Conservation (phyloP, 2,888 invertebrate genomes). For the Julus scandinavius region DNA sequence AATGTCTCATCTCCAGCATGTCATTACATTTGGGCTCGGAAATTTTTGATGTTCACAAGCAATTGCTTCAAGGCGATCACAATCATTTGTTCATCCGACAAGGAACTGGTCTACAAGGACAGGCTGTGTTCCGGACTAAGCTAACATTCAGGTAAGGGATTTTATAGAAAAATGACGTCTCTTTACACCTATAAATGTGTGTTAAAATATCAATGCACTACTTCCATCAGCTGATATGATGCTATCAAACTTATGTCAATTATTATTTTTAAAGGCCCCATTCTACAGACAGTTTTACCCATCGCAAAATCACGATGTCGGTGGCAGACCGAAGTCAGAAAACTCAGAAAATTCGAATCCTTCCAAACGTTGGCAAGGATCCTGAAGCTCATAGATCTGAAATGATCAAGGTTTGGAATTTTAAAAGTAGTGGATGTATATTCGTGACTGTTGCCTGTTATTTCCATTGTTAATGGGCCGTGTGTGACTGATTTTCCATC, state of each 20-base stretch:
- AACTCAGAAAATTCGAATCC: constrained; percentile 93
- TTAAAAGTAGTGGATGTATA: no score
- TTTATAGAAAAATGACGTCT: neutral
- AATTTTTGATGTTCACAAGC: constrained; percentile 97
- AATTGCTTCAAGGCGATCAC: constrained; percentile 93
- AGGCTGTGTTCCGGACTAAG: constrained; percentile 96
- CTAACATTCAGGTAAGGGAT: constrained; percentile 78
- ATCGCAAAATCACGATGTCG: constrained; percentile 98
- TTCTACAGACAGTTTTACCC: constrained; percentile 98
- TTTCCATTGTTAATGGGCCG: neutral
- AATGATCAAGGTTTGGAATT: constrained; percentile 85
- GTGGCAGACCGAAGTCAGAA: constrained; percentile 94
- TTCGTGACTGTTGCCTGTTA: no score
- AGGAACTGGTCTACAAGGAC: constrained; percentile 97
- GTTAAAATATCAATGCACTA: neutral
- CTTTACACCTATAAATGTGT: constrained; percentile 16
- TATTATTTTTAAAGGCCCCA: constrained; percentile 77
- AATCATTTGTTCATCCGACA: constrained; percentile 98
- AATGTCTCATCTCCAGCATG: constrained; percentile 79
- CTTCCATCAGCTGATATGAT: no score
- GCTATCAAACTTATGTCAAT: neutral
- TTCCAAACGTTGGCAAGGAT: constrained; percentile 92
- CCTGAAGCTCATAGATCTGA: constrained; percentile 93
- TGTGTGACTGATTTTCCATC: neutral
- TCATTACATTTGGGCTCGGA: constrained; percentile 96